Evolutionary conservation across 2,113 vertebrate genomes (phyloP).

Genomic region (Psilopsiagon aurifrons): DNA sequence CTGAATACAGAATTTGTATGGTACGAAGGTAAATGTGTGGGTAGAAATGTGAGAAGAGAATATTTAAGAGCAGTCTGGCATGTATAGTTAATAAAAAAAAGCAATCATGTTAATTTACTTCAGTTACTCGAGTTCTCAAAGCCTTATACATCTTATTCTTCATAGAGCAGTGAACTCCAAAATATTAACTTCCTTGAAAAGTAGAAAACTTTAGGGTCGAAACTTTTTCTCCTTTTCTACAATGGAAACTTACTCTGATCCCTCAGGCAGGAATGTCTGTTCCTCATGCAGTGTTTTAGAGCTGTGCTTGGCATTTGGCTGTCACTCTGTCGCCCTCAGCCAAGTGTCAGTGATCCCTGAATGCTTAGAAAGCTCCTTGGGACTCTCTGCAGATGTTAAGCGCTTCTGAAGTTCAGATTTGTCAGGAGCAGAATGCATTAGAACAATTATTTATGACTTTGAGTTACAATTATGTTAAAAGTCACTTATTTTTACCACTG

Average conservation of each 20-base stretch:
- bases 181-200: not conserved
- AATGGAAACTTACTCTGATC: not conserved
- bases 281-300: not conserved
- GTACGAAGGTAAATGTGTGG: conserved; percentile 36
- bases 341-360: conserved; percentile 3
- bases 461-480: not conserved
- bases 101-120: not conserved
- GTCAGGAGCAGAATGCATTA: not conserved
- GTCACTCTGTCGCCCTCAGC: not conserved
- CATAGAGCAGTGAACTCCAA: not conserved
- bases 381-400: not conserved
- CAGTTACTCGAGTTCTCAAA: not conserved
- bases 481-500: not conserved
- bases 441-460: conserved; percentile 3
- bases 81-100: conserved; percentile 27
- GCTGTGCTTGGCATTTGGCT: conserved; percentile 26
- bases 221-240: not conserved
- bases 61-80: conserved; percentile 11
- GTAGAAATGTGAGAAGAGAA: conserved; percentile 28
- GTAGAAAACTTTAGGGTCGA: not conserved
- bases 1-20: not conserved
- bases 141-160: not conserved
- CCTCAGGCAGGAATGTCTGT: not conserved
- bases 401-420: not conserved
- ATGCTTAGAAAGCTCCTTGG: conserved; percentile 10